phyloP scores from a whole-genome alignment of 2,888 invertebrate genomes.

The Melanargia galathea region DNA sequence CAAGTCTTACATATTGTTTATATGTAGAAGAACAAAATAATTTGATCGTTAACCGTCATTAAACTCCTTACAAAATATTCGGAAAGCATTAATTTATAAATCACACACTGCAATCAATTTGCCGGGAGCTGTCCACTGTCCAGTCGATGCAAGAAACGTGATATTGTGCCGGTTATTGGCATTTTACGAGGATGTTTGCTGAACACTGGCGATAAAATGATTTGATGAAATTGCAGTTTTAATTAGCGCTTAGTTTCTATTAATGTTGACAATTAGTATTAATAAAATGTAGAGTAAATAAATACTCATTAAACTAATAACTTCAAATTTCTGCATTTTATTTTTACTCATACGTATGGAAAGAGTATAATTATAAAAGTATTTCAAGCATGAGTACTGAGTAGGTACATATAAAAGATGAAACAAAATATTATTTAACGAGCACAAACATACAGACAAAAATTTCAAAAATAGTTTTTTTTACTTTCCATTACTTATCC shows the following conservation, averaged over 20 bases:
- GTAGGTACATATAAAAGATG: no score
- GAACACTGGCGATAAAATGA: background rate
- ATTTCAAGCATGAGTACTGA: no score
- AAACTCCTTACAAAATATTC: background rate
- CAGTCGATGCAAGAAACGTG: constrained; percentile 12
- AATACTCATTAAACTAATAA: background rate
- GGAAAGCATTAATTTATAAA: constrained; percentile 4
- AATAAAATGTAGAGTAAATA: background rate
- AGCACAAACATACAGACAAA: no score
- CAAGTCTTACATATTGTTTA: no score
- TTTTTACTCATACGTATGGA: background rate
- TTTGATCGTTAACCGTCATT: no score
- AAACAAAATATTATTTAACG: no score
- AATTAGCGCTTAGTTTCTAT: background rate
- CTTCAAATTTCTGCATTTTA: background rate
- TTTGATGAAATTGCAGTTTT: constrained; percentile 12
- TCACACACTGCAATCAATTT: constrained; percentile 18
- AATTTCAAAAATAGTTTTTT: no score
- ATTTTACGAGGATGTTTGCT: constrained; percentile 16
- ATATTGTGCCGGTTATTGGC: constrained; percentile 19
- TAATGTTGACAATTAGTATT: background rate
- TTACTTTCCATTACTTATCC: no score
- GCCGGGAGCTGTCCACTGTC: constrained; percentile 19
- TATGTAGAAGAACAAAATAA: no score
- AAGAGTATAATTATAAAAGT: background rate